A percentile compares a stretch with the other conserved stretches of the same genome.
phyloP scores from a whole-genome alignment of 2,888 invertebrate species.

The Diploptera punctata region DNA sequence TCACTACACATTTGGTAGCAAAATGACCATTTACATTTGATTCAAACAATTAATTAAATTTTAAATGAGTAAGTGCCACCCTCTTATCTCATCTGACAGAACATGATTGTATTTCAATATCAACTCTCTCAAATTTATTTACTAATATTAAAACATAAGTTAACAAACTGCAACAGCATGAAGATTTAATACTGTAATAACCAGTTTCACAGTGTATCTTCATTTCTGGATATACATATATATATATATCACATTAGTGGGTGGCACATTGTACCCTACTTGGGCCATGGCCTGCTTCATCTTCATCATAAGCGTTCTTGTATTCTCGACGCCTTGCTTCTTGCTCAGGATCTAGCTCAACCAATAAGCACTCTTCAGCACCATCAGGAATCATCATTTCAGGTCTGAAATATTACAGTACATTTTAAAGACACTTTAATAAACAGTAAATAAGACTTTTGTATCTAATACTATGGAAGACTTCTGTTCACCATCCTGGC shows the following conservation, averaged over 20 bases:
- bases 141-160: no score
- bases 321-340: conserved; percentile 71
- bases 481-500: not conserved
- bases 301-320: conserved; percentile 78
- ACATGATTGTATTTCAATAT: no score
- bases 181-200: no score
- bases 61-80: no score
- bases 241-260: conserved; percentile 55
- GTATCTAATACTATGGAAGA: not conserved
- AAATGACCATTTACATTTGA: no score
- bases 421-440: no score
- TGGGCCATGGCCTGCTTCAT: conserved; percentile 74
- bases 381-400: conserved; percentile 74
- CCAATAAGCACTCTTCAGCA: conserved; percentile 75
- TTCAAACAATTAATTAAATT: no score
- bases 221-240: not conserved
- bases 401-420: conserved; percentile 54
- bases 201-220: not conserved
- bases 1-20: no score
- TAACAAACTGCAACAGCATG: no score
- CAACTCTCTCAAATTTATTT: no score
- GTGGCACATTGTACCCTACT: conserved; percentile 82
- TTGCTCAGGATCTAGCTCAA: conserved; percentile 80
- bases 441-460: not conserved
- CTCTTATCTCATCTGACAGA: no score